Evolutionary conservation across 35 echinoderm and acorn worm genomes (phyloP).

Genomic region (Chiridota heheva): DNA sequence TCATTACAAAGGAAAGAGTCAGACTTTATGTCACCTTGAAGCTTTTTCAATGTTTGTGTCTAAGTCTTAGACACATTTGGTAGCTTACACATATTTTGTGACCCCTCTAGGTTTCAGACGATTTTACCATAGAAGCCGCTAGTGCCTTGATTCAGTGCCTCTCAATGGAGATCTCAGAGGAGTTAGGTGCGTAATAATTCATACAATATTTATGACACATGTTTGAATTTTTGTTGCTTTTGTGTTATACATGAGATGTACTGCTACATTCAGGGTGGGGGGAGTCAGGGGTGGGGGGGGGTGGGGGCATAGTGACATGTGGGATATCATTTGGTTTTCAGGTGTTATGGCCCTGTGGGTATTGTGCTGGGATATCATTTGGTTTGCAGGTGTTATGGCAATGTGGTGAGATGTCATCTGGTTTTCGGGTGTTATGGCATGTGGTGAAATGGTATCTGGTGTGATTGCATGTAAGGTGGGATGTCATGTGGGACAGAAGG

Average conservation of each 20-base stretch:
- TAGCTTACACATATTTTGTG: no score
- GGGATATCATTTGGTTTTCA: neutral
- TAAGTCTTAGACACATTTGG: no score
- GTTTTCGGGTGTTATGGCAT: no score
- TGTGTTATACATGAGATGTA: neutral
- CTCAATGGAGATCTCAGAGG: slow-evolving; percentile 62
- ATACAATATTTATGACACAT: no score
- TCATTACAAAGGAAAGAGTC: no score
- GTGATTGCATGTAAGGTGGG: neutral
- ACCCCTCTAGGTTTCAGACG: slow-evolving; percentile 66
- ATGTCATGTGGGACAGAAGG: no score
- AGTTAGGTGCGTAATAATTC: slow-evolving; percentile 60
- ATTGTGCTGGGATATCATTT: neutral
- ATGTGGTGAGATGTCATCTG: no score
- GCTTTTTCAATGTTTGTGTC: neutral
- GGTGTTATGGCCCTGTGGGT: neutral
- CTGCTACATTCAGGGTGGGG: neutral
- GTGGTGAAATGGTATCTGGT: neutral
- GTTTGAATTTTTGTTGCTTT: neutral
- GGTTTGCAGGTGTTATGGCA: no score
- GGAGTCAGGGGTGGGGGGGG: neutral
- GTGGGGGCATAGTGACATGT: neutral
- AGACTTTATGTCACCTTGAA: no score
- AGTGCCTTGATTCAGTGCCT: slow-evolving; percentile 81
- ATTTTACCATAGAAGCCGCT: slow-evolving; percentile 70